Evolutionary conservation across 2,797 vertebrate species (phyloP), one percentile per base, ranked within the genome.

Genomic region (Thamnophis elegans): DNA sequence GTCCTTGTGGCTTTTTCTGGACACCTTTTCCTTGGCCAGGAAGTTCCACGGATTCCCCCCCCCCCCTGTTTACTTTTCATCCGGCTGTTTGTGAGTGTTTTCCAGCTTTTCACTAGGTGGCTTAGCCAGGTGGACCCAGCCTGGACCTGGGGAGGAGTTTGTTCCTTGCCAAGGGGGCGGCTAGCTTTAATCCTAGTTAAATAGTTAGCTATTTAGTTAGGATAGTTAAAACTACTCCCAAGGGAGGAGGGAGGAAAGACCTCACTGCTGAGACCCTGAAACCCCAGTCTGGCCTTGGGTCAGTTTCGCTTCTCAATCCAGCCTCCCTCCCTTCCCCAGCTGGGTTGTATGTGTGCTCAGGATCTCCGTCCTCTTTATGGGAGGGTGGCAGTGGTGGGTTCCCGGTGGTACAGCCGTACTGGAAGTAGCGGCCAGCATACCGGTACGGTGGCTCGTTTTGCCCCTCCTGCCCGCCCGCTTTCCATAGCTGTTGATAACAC

Each of bases 41-140:
- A 42, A 47, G 26, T 0, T 6, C 65, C 53, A 9, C 1, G 26
- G 78, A 22, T 0, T 0, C 5, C 12, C 3, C 13, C 20, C 5
- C 12, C 3, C 13, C 20, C n/a, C 22, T 25, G 9, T 22, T 86
- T 12, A 3, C 28, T n/a, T 62, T 51, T 9, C 16, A 25, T 32
- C n/a, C 12, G 4, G 62, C 62, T 36, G 11, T 26, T 25, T 78
- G 56, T 88, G 20, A 89, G n/a, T 68, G 32, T 68, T n/a, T 10
- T 89, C 87, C 86, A 32, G n/a, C 3, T 25, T 36, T 42, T 60
- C 3, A 2, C 22, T 32, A 42, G 68, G 32, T 4, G 32, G 65
- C 51, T 16, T 14, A 16, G 16, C n/a, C 26, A 16, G 53, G 28
- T 87, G 7, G 18, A 22, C 25, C 26, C 13, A 28, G 51, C 11